These are phyloP conservation scores for Prochilodus magdalenae DNA, from an alignment of 2,113 vertebrate species.

Conservation along the genomic window DNA sequence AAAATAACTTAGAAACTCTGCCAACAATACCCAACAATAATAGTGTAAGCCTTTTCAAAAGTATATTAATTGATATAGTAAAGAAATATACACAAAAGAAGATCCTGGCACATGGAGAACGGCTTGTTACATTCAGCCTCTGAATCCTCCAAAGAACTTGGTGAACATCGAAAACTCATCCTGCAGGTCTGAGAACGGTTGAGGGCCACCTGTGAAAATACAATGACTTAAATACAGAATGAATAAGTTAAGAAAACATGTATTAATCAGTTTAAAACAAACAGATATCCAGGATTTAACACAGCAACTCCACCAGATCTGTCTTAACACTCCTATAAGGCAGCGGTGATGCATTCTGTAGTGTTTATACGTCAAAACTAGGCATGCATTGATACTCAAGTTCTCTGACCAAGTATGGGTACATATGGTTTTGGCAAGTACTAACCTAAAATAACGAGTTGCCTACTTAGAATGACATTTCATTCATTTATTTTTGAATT, in stretches of 20 bases:
- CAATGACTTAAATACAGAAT: neutral
- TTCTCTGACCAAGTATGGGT: too few species aligned
- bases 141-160: conserved; percentile 73
- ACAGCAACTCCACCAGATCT: too few species aligned
- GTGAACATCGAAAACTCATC: conserved; percentile 73
- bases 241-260: neutral
- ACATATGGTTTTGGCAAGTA: too few species aligned
- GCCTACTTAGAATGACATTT: too few species aligned
- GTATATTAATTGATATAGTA: neutral
- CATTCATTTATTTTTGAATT: too few species aligned
- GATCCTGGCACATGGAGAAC: neutral
- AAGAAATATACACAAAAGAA: neutral
- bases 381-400: too few species aligned
- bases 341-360: too few species aligned
- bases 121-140: conserved; percentile 7
- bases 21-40: neutral
- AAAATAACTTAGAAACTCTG: neutral
- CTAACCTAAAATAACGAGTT: too few species aligned
- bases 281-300: neutral
- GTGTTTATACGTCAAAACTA: too few species aligned
- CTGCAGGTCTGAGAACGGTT: conserved; percentile 61
- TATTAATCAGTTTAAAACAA: neutral
- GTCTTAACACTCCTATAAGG: too few species aligned
- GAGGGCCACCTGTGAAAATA: conserved; percentile 60
- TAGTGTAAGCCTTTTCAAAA: neutral